Conservation (phyloP, 64 coral and sea anemone species). For the Hydrozoanthus tunicans region DNA sequence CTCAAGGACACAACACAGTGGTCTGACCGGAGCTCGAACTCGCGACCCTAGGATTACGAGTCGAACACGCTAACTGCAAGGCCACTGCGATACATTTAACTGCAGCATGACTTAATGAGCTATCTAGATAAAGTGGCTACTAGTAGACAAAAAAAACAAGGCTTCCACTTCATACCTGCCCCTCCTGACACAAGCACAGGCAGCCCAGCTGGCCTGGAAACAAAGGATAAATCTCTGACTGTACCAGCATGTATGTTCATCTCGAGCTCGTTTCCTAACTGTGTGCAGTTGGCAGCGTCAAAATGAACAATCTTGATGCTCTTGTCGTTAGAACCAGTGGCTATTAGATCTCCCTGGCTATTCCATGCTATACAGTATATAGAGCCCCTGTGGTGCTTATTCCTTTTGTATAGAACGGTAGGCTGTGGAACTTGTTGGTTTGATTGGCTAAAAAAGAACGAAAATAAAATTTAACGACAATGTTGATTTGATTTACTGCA, state of each 20-base stretch:
- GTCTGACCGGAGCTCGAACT: too few species aligned
- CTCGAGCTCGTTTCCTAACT: constrained; percentile 77
- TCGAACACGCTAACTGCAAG: too few species aligned
- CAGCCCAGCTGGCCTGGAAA: constrained; percentile 74
- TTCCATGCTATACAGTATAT: constrained; percentile 98
- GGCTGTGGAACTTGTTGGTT: constrained; percentile 69
- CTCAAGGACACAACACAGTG: too few species aligned
- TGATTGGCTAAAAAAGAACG: constrained; percentile 15
- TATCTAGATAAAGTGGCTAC: not conserved
- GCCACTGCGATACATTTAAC: too few species aligned
- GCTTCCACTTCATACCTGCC: constrained; percentile 66
- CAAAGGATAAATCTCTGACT: constrained; percentile 90
- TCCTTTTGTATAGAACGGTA: constrained; percentile 82
- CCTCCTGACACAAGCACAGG: constrained; percentile 93
- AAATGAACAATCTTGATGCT: constrained; percentile 86
- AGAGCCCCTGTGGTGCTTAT: constrained; percentile 88
- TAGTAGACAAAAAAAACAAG: not conserved
- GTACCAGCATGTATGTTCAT: constrained; percentile 87
- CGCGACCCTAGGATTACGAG: too few species aligned
- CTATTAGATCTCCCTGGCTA: constrained; percentile 72
- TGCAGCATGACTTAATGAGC: not conserved
- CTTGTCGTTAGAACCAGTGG: constrained; percentile 98
- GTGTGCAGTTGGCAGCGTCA: constrained; percentile 79
- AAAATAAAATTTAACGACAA: not conserved
- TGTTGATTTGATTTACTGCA: not conserved